Evolutionary conservation across 2,888 invertebrate species (phyloP), one percentile per base, ranked within the genome.

Genomic region (Rhingia campestris): DNA sequence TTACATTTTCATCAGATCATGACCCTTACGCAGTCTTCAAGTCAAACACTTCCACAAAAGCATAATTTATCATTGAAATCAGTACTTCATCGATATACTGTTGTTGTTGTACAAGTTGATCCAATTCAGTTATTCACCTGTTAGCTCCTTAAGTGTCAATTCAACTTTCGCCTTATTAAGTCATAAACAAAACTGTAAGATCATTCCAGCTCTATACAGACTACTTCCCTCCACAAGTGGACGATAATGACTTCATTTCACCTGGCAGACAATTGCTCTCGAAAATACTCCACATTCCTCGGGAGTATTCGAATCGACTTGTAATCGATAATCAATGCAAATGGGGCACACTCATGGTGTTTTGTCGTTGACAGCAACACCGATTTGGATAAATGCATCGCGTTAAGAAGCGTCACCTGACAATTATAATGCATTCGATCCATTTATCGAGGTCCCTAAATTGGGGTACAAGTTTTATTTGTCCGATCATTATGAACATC

Each of bases 401-500:
- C 39, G 37, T 35, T 14, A 64, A 49, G 39, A 51, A 39, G 39
- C 51, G 51, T 64, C 54, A 30, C 49, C 49, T 56, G 47, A 64
- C 58, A 59, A 58, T 61, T 72, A 43, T 67, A 67, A 69, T 74
- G 69, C 63, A 81, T 14, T 41, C 67, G 43, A 79, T 73, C 54
- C 51, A 72, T 81, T 66, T 37, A 45, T 43, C 51, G 47, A 39
- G 41, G 35, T 30, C 7, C 59, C 69, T 54, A 53, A 53, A 66
- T 69, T 66, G 70, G 22, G 14, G 45, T 59, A 84, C 74, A 70
- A 47, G 58, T 84, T 80, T 70, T 75, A 66, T 72, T 84, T 84
- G 70, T 84, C 66, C 49, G 69, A 54, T 80, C 84, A 84, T 84
- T 84, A 84, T 66, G 66, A 49, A 61, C 61, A 12, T 67, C 33